Evolutionary conservation across 2,888 invertebrate genomes (phyloP).

Genomic region (Lasioglossum lativentre): DNA sequence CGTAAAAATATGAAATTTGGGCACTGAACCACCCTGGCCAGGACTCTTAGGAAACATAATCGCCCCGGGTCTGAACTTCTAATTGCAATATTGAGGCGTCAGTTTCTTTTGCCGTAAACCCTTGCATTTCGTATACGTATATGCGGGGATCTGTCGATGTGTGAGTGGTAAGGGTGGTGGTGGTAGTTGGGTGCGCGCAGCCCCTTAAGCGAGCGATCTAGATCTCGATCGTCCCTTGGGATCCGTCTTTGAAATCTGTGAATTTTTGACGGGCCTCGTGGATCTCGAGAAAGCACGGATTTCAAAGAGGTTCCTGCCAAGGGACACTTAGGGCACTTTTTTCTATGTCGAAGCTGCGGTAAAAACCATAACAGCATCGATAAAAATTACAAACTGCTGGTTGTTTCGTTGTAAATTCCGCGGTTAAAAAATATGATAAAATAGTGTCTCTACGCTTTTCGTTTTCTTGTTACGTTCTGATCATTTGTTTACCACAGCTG

Average conservation of each 20-base stretch:
- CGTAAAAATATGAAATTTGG: too few species aligned
- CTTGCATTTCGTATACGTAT: too few species aligned
- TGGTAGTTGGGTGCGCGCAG: too few species aligned
- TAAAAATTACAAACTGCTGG: too few species aligned
- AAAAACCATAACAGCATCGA: background rate
- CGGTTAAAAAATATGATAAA: background rate
- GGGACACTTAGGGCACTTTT: background rate
- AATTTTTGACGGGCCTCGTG: constrained; percentile 4
- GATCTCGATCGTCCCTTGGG: background rate
- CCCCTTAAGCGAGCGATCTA: constrained; percentile 3
- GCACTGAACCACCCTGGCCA: too few species aligned
- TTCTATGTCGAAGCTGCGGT: background rate
- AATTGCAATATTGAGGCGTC: too few species aligned
- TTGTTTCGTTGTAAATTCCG: background rate
- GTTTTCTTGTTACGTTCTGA: background rate
- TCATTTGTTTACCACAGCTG: background rate
- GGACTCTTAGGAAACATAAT: too few species aligned
- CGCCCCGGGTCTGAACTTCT: too few species aligned
- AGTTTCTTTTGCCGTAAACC: too few species aligned
- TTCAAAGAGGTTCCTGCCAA: constrained; percentile 8
- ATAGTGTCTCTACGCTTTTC: background rate
- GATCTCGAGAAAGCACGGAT: constrained; percentile 8
- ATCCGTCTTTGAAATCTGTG: constrained; percentile 22
- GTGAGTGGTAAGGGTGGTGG: too few species aligned
- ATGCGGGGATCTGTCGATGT: too few species aligned